A percentile compares a stretch with the other conserved stretches of the same genome.
phyloP scores from a whole-genome alignment of 2,797 vertebrate genomes.

The Anabacerthia variegaticeps region DNA sequence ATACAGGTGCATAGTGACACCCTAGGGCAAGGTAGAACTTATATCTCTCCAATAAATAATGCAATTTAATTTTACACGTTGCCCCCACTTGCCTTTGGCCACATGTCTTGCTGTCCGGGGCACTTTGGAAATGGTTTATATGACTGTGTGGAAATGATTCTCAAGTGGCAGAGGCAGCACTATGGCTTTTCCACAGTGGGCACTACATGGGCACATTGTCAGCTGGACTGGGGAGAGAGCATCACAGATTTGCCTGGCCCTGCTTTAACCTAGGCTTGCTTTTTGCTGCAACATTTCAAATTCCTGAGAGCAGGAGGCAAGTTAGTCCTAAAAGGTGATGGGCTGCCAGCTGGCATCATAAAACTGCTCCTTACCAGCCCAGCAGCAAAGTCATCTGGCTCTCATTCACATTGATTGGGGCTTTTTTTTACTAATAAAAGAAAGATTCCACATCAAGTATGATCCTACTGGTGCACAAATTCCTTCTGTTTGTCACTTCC shows the following conservation, averaged over 20 bases:
- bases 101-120: neutral
- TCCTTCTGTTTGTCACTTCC: neutral
- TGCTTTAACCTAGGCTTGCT: neutral
- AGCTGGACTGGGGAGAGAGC: neutral
- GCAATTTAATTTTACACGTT: constrained; percentile 1
- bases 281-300: neutral
- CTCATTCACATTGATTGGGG: neutral
- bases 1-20: neutral
- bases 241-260: neutral
- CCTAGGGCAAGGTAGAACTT: neutral
- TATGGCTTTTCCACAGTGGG: neutral
- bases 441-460: neutral
- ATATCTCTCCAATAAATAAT: constrained; percentile 17
- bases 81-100: neutral
- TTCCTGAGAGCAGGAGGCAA: neutral
- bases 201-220: neutral
- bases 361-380: neutral
- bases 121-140: neutral
- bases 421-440: neutral
- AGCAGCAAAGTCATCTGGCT: neutral
- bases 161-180: neutral
- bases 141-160: neutral
- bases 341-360: neutral
- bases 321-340: neutral
- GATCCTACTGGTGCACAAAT: neutral